Evolutionary conservation across 2,888 invertebrate genomes (phyloP).

Genomic region (Cloeon dipterum): DNA sequence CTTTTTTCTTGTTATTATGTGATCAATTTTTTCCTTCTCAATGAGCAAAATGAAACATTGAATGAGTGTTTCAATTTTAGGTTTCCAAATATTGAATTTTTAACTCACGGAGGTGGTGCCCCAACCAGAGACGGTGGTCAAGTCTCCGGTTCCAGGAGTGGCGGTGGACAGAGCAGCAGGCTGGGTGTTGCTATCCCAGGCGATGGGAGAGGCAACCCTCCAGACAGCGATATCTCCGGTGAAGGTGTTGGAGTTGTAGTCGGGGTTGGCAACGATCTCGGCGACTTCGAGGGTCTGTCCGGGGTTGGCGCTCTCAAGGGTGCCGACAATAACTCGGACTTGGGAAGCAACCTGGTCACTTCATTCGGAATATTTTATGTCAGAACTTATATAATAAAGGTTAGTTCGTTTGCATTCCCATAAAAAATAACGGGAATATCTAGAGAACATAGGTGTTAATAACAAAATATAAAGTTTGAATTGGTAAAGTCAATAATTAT

Average conservation of each 20-base stretch:
- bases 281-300: constrained; percentile 13
- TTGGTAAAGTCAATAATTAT: constrained; percentile 12
- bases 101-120: constrained; percentile 13
- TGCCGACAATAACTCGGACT: neutral
- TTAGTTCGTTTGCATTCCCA: too few relatives aligned
- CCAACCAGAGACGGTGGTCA: constrained; percentile 14
- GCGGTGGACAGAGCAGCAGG: constrained; percentile 49
- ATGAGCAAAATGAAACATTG: neutral
- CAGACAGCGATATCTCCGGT: constrained; percentile 34
- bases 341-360: neutral
- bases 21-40: too few relatives aligned
- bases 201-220: constrained; percentile 25
- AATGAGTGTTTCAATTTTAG: too few relatives aligned
- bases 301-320: neutral
- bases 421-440: too few relatives aligned
- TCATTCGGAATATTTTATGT: neutral
- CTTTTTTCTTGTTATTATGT: too few relatives aligned
- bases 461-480: too few relatives aligned
- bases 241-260: constrained; percentile 23
- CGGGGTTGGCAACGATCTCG: constrained; percentile 24
- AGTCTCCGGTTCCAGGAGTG: constrained; percentile 9
- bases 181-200: constrained; percentile 31
- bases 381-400: too few relatives aligned
- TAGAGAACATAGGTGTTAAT: too few relatives aligned
- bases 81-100: too few relatives aligned